Evolutionary conservation across 2,797 vertebrate genomes (phyloP), one percentile per base, ranked within the genome.

Genomic region (Bradypodion pumilum): DNA sequence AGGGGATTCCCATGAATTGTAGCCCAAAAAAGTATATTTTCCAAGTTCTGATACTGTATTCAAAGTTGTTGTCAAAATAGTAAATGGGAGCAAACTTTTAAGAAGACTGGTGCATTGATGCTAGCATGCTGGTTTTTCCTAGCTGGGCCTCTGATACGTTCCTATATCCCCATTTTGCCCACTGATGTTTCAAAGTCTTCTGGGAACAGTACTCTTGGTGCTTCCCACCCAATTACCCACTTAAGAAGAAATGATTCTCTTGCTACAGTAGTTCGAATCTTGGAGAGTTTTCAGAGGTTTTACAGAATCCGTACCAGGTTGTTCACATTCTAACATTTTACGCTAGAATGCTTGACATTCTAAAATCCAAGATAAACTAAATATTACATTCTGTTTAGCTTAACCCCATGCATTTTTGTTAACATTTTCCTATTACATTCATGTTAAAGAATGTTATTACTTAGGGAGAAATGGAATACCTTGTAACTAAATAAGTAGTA

Each of bases 301-400:
- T 29, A 35, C 81, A 82, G 56, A 83, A 83, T 80, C 42, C n/a
- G 42, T 68, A 76, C 32, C 46, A 23, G n/a, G n/a, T 37, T 70
- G 35, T 72, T 73, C 78, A 40, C 56, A 76, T 49, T 35, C 27
- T 63, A 29, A 4, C 44, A 46, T 46, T 60, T 60, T 37, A 60
- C 37, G 59, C 6, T 60, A 37, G 60, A 63, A n/a, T 46, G 44
- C 10, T 46, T 46, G 46, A 32, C 35, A 62, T 16, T 21, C 37
- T 78, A 63, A 78, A 78, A 44, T 63, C 7, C 0, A 19, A 19
- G 27, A 37, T 62, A 16, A 62, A 37, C 60, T 29, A 42, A 29
- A 78, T 29, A 63, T 29, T 78, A 29, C 16, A 25, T 63, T 60
- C 27, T 63, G 63, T 62, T 78, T 63, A 78, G 9, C 42, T 78